A percentile compares a stretch with the other conserved stretches of the same genome.
Evolutionary conservation across 2,113 vertebrate species (phyloP).

Genomic region (Mirza zaza): DNA sequence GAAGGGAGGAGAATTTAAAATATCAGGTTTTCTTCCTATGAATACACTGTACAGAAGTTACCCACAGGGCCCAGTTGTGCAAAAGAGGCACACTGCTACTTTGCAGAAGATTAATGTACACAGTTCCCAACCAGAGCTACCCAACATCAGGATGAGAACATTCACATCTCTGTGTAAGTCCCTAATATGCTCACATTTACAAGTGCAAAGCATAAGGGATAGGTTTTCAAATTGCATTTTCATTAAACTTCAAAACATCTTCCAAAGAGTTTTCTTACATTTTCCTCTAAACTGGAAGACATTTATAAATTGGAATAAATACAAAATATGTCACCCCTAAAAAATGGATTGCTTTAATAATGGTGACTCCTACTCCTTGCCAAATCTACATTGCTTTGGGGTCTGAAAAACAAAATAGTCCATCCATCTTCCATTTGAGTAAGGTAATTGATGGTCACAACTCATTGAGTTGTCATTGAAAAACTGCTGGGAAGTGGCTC

Average conservation of each 20-base stretch:
- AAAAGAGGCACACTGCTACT: constrained; percentile 46
- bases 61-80: constrained; percentile 64
- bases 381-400: neutral
- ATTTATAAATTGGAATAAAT: constrained; percentile 50
- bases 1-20: constrained; percentile 78
- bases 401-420: neutral
- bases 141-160: constrained; percentile 13
- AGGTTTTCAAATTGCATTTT: constrained; percentile 34
- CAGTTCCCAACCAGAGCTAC: constrained; percentile 12
- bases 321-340: constrained; percentile 5
- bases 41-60: constrained; percentile 62
- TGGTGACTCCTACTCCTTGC: neutral
- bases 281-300: neutral
- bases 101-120: constrained; percentile 67
- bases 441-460: neutral
- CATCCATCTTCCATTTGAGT: neutral
- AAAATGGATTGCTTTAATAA: constrained; percentile 46
- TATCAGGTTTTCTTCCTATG: constrained; percentile 71
- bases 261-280: constrained; percentile 24
- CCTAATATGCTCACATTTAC: neutral
- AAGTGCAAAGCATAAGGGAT: neutral
- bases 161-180: constrained; percentile 6
- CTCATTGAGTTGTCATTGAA: neutral
- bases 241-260: constrained; percentile 44
- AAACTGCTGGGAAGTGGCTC: neutral